Evolutionary conservation across 2,888 invertebrate species (phyloP).

Genomic region (Melinaea marsaeus): DNA sequence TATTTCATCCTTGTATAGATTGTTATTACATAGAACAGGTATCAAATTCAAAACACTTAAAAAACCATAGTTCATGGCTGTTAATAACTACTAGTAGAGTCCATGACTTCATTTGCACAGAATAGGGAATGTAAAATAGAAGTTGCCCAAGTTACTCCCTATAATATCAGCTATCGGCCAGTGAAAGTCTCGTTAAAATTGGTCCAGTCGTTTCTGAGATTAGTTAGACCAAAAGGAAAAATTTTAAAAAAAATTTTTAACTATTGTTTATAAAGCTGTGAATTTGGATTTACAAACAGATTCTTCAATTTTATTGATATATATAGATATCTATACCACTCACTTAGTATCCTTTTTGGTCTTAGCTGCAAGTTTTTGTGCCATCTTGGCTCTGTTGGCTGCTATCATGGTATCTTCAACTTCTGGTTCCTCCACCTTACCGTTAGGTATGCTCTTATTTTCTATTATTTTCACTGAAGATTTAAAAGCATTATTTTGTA

Average conservation of each 20-base stretch:
- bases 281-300: too few species aligned
- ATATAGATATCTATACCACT: slow-evolving; percentile 28
- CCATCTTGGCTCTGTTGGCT: slow-evolving; percentile 87
- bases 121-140: not conserved
- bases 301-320: not conserved
- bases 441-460: slow-evolving; percentile 62
- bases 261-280: too few species aligned
- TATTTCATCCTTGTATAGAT: too few species aligned
- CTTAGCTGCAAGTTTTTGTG: slow-evolving; percentile 85
- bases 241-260: too few species aligned
- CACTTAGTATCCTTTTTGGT: slow-evolving; percentile 79
- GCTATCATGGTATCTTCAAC: slow-evolving; percentile 83
- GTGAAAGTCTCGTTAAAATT: too few species aligned
- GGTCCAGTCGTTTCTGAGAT: not conserved
- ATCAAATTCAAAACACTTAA: too few species aligned
- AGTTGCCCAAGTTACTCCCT: too few species aligned
- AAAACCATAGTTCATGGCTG: too few species aligned
- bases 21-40: too few species aligned
- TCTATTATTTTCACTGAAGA: slow-evolving; percentile 78
- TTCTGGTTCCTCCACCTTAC: slow-evolving; percentile 61
- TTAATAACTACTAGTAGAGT: too few species aligned
- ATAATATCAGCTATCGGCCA: too few species aligned
- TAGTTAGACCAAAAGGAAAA: too few species aligned
- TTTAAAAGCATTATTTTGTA: not conserved
- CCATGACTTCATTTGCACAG: not conserved